Evolutionary conservation across 1,140 invertebrate genomes (phyloP), one percentile per base, ranked within the genome.

Genomic region (Heliconius melpomene): DNA sequence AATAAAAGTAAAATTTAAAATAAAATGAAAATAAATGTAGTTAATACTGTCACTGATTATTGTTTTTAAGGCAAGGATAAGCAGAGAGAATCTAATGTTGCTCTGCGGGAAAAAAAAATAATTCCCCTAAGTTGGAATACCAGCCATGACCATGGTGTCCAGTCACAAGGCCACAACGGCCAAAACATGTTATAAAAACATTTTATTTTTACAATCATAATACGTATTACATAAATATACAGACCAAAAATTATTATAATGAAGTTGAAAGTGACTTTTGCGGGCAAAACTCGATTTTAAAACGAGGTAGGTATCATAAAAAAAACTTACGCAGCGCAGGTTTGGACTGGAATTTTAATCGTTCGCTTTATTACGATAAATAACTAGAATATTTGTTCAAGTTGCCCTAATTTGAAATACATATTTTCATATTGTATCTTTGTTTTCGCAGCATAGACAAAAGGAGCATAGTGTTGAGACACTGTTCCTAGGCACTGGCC

Each of bases 221-320:
- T 20, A 52, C 18, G 0, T 52, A 52, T 52, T 52, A 57, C 54
- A 23, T 57, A 57, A 57, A 23, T n/a, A 57, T 9, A 57, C 54
- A 57, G n/a, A 23, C n/a, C 7, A 57, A 57, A 23, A 57, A 23
- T 57, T 23, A 57, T 23, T 23, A 11, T 23, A 57, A 9, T 1
- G 54, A 57, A 57, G n/a, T 57, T 57, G 54, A 57, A 57, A 57
- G 54, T 57, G 54, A 57, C 54, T 57, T 57, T 57, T n/a, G 54
- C n/a, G n/a, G 13, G 2, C n/a, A 29, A 2, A 13, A 66, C 23
- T 26, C 60, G 60, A 66, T 66, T 66, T 66, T 66, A 29, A 66
- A 66, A 66, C 13, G 26, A 66, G 11, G 26, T 16, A 66, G 9
- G 13, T 16, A 29, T 66, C 23, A n/a, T 13, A 66, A 66, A 60